Evolutionary conservation across 2,113 vertebrate genomes (phyloP).

Genomic region (Ptilorrhoa leucosticta): DNA sequence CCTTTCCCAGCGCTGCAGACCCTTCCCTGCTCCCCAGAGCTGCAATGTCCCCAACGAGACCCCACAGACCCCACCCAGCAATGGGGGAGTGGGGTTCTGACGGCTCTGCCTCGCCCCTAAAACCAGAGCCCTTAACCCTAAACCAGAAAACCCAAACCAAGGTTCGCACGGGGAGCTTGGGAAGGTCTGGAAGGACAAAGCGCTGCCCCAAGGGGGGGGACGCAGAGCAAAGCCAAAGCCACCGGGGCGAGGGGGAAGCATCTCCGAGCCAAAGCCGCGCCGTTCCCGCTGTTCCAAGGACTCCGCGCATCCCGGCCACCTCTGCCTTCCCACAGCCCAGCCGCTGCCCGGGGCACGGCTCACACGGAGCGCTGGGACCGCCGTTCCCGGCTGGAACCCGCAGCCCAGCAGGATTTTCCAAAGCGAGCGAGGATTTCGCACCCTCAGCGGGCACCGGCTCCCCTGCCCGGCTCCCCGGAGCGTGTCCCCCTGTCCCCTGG

Average conservation of each 20-base stretch:
- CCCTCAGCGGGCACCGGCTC: background rate
- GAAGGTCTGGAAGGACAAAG: background rate
- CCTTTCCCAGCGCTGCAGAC: background rate
- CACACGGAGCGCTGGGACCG: background rate
- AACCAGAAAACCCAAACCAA: fast-evolving
- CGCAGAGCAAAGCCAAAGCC: background rate
- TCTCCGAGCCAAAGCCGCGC: fast-evolving
- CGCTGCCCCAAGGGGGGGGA: background rate
- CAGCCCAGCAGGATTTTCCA: background rate
- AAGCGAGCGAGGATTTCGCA: background rate
- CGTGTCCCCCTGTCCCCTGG: fast-evolving
- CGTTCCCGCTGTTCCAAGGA: fast-evolving
- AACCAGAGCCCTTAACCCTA: background rate
- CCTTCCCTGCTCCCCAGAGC: background rate
- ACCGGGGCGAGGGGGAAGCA: background rate
- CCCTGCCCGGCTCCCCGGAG: fast-evolving
- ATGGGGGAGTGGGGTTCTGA: fast-evolving
- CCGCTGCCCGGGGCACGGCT: background rate
- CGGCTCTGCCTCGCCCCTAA: background rate
- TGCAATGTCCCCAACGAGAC: fast-evolving
- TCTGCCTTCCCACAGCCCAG: background rate
- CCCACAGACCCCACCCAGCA: background rate
- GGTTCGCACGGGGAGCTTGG: fast-evolving
- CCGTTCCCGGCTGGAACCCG: background rate
- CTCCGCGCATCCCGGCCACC: background rate